Evolutionary conservation across 2,113 vertebrate species (phyloP), one percentile per base, ranked within the genome.

Genomic region (Eupsittula cactorum): DNA sequence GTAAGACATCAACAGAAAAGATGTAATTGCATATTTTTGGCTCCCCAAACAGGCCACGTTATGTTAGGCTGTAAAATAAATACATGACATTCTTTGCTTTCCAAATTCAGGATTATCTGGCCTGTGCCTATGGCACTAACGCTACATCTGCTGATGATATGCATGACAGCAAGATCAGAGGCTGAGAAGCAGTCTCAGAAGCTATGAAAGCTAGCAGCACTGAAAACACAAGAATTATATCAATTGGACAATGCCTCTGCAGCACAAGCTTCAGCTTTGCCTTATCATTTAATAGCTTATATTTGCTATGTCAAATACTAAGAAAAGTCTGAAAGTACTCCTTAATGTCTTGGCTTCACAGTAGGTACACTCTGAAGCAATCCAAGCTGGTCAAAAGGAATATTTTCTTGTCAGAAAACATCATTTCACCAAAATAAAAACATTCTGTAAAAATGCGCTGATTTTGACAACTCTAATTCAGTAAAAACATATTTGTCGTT

Each of bases 101-200:
- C 91, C 95, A 96, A 95, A 95, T 80, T 82, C 84, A 80, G 84
- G 70, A 93, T 94, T 87, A 89, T 95, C 81, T 92, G 95, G 87
- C 87, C 87, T 73, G 44, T 94, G 90, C 75, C 84, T 91, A 80
- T 82, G 90, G 93, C 93, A 91, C 78, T 97, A 90, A 93, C 42
- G 1, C 70, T 95, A 62, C 94, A 92, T 95, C 90, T 96, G 93
- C 90, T 95, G 87, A 78, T 95, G 96, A 85, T 95, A 62, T 13
- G 74, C 75, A 27, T 85, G 84, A 92, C 87, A 79, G 90, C 78
- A 82, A 87, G 78, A 91, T 52, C 39, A 90, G 89, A 73, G 68
- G 65, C 87, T 91, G 94, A 86, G 95, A 69, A 93, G 70, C 70
- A 82, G 87, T 79, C 78, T 87, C 84, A 65, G 63, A 86, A 85